Base-by-base conservation (phyloP, 2,113 vertebrate genomes). In the Ctenomys sociabilis region DNA sequence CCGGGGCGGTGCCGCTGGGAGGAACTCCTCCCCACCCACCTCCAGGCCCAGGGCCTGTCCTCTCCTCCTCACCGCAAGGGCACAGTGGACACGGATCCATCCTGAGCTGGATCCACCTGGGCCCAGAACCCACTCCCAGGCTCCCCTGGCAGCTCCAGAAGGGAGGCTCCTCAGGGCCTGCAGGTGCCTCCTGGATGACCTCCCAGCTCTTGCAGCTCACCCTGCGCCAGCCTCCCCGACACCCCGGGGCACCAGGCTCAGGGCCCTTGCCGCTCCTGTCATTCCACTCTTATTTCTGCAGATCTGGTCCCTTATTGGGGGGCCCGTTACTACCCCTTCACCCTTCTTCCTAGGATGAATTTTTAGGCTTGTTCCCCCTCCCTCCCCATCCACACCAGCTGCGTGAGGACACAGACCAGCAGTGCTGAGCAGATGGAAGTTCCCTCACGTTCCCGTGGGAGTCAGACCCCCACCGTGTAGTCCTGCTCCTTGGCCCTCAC, bases 331-430 rank as follows among this genome's bases (percentile, higher is more conserved):
- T 11, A n/a, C 22, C 22, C n/a, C 3, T 6, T 61, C 8, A 13
- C 35, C 37, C 24, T 13, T 35, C 66, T 9, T 37, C 57, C 10
- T 0, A 54, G 77, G 7, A 68, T 0, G 3, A 0, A 17, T 28
- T 43, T 26, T 10, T 32, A 26, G 5, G 13, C 3, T 2, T 6
- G 37, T 16, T 37, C n/a, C 75, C 1, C 52, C 37, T 13, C 5
- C 21, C 1, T 19, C 10, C 9, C 73, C 85, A 63, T 26, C 30
- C 32, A 1, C 0, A 5, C 1, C 24, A 28, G 43, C 52, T 37
- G 43, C 24, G 0, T 0, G 16, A 72, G 43, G 66, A 72, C 66
- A 37, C 1, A 9, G 35, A 6, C 57, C 70, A 40, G 63, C 4
- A 28, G 28, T 32, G 7, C 43, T 30, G 32, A 28, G 17, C 2